phyloP scores from a whole-genome alignment of 2,888 invertebrate genomes.

The Eubasilissa splendida region DNA sequence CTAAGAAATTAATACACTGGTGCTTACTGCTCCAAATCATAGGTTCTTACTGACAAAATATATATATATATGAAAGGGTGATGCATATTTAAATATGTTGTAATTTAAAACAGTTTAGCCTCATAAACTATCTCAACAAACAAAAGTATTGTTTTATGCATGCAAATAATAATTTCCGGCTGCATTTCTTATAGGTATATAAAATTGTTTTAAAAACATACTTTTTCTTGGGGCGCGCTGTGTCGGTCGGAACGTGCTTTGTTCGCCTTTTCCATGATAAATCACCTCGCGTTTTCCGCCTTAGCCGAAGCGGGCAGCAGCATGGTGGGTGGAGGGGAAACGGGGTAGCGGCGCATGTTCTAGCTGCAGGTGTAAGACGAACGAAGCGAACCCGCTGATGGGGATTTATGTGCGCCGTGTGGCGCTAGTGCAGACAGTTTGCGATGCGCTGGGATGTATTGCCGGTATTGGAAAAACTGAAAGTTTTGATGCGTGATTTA shows the following conservation, averaged over 20 bases:
- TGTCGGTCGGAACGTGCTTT: slow-evolving; percentile 58
- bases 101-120: neutral
- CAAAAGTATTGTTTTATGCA: slow-evolving; percentile 43
- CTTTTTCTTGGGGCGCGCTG: slow-evolving; percentile 55
- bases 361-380: slow-evolving; percentile 58
- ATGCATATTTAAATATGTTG: no score
- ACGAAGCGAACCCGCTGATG: slow-evolving; percentile 59
- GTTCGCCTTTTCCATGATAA: slow-evolving; percentile 62
- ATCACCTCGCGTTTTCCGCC: slow-evolving; percentile 60
- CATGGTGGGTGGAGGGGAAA: neutral
- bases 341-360: neutral
- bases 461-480: slow-evolving; percentile 51
- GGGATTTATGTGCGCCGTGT: slow-evolving; percentile 60
- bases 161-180: slow-evolving; percentile 42
- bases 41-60: no score
- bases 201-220: slow-evolving; percentile 44
- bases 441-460: slow-evolving; percentile 58
- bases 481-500: slow-evolving; percentile 58
- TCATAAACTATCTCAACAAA: neutral
- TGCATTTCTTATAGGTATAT: slow-evolving; percentile 27
- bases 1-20: no score
- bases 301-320: slow-evolving; percentile 47
- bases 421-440: slow-evolving; percentile 57
- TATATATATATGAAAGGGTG: no score
- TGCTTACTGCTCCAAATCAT: no score